Conservation (phyloP, 2,113 vertebrate genomes). For the Cairina moschata region DNA sequence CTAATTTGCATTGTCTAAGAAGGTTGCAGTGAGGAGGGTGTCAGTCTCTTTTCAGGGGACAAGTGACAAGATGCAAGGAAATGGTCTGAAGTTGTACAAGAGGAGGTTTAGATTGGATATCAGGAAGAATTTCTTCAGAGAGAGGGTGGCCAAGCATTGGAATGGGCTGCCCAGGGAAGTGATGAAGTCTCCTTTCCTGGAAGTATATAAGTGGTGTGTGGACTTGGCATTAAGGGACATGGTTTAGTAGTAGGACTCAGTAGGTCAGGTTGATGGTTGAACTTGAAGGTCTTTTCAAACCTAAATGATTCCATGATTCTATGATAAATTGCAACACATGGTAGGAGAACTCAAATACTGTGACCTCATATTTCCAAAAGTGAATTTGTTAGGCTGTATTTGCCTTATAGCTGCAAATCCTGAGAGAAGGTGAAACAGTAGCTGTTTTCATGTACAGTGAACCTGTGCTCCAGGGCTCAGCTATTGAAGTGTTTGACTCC, state of each 20-base stretch:
- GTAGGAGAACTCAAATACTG: neutral
- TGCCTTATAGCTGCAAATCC: neutral
- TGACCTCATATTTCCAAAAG: neutral
- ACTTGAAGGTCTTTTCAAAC: neutral
- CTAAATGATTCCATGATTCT: neutral
- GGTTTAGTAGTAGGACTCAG: neutral
- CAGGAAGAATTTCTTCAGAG: neutral
- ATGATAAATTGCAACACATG: neutral
- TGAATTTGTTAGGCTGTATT: neutral
- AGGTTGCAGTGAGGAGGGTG: neutral
- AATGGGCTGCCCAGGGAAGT: neutral
- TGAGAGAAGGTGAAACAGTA: neutral
- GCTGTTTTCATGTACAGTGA: neutral
- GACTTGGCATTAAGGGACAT: neutral
- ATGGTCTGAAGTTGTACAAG: neutral
- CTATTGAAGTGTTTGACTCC: neutral
- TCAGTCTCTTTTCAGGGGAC: neutral
- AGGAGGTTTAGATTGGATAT: neutral
- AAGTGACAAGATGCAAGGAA: neutral
- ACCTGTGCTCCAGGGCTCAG: neutral
- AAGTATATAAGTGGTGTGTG: neutral
- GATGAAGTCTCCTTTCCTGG: neutral
- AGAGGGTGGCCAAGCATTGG: neutral
- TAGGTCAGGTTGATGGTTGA: neutral
- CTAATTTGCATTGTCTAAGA: neutral